A percentile compares a stretch with the other conserved stretches of the same genome.
phyloP scores from a whole-genome alignment of 2,113 vertebrate species.

The Neolamprologus variostigma region DNA sequence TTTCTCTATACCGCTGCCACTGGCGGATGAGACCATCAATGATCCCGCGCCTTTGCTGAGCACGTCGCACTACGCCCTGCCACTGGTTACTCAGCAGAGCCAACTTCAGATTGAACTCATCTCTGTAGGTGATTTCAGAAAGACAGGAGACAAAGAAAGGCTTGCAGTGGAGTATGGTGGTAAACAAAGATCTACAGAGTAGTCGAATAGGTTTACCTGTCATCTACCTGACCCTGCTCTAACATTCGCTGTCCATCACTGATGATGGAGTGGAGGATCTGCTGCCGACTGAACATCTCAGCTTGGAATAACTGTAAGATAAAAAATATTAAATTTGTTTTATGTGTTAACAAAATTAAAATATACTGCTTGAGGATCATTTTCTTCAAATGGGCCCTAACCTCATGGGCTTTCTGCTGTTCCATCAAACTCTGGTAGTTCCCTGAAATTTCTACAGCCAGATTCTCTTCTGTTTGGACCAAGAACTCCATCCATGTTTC shows the following conservation, averaged over 20 bases:
- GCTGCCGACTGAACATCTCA: conserved; percentile 98
- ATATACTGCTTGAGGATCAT: fast-evolving
- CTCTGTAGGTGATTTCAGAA: conserved; percentile 61
- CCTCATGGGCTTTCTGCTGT: conserved; percentile 93
- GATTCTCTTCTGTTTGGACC: conserved; percentile 88
- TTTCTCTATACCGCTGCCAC: conserved; percentile 91
- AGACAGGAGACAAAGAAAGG: background rate
- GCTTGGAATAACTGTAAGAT: conserved; percentile 87
- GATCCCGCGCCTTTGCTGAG: conserved; percentile 90
- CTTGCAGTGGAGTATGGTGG: background rate
- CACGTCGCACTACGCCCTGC: conserved; percentile 93
- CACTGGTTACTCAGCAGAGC: conserved; percentile 91
- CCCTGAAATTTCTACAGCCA: conserved; percentile 91
- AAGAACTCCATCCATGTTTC: conserved; percentile 98
- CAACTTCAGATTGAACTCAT: conserved; percentile 90
- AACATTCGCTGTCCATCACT: conserved; percentile 89
- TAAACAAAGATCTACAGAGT: background rate
- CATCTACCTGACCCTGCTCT: conserved; percentile 96
- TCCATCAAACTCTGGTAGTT: conserved; percentile 89
- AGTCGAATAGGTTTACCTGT: conserved; percentile 73
- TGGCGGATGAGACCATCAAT: conserved; percentile 92
- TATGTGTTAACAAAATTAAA: background rate
- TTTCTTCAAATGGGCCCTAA: background rate
- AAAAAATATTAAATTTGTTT: background rate
- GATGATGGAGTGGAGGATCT: conserved; percentile 97